Conservation (phyloP, 2,113 vertebrate genomes). For the Oceanodroma tethys region DNA sequence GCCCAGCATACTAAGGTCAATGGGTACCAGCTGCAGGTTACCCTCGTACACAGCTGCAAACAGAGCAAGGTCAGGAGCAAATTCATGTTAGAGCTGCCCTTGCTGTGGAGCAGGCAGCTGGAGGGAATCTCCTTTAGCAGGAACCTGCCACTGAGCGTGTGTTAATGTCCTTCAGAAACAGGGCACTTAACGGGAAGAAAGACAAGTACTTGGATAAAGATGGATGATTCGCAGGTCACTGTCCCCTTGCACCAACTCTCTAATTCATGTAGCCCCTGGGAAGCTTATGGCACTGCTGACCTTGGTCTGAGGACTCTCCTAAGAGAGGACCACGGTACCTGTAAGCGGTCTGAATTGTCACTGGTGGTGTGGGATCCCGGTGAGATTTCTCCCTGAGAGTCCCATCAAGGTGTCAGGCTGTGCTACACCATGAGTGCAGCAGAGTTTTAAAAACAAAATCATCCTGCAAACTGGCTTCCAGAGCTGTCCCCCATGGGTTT, state of each 20-base stretch:
- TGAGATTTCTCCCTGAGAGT: background rate
- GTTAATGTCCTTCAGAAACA: background rate
- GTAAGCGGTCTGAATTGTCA: background rate
- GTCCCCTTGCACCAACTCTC: background rate
- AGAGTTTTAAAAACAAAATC: background rate
- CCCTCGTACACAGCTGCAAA: background rate
- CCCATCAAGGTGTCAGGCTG: accelerated
- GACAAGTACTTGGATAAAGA: background rate
- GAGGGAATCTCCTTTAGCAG: background rate
- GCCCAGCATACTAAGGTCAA: background rate
- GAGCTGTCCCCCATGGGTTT: background rate
- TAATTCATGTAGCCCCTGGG: background rate
- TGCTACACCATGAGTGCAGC: background rate
- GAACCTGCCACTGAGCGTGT: background rate
- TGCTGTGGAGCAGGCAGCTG: background rate
- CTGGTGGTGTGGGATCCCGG: background rate
- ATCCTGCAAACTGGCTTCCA: background rate
- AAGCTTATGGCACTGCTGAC: background rate
- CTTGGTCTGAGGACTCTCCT: background rate
- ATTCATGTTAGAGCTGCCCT: background rate
- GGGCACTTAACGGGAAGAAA: accelerated
- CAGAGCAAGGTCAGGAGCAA: background rate
- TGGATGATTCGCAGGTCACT: background rate
- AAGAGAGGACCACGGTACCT: background rate
- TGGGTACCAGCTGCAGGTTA: background rate